Base-by-base conservation (phyloP, 2,888 invertebrate genomes). In the Clusia tigrina region DNA sequence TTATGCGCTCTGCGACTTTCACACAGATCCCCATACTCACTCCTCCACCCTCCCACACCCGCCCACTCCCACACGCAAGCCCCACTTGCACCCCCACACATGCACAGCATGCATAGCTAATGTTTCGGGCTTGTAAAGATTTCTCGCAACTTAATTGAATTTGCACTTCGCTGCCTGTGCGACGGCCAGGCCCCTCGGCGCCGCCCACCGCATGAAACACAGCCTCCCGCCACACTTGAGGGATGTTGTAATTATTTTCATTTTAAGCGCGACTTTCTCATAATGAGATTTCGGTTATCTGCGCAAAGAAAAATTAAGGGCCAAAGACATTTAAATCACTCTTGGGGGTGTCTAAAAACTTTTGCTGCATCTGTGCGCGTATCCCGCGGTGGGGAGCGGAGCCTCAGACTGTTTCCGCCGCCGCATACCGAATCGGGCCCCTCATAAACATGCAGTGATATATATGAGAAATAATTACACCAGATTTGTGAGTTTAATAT, bases 81-180 rank as follows among this genome's bases (percentile, higher is more conserved):
- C 5, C 48, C 5, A 22, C 48, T 48, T 15, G 22, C 32, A n/a
- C 6, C 42, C 10, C 3, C n/a, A 42, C 6, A 42, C 42, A n/a
- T 42, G 42, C 32, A 32, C 32, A 32, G 6, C n/a, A n/a, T n/a
- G n/a, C n/a, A n/a, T n/a, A n/a, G n/a, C n/a, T n/a, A n/a, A 32
- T 12, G 32, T 32, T 12, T 32, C 6, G 6, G 32, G 32, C 32
- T n/a, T n/a, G n/a, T n/a, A n/a, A n/a, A n/a, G n/a, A n/a, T n/a
- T n/a, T 6, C 32, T 42, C 42, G 42, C 22, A 20, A 15, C 48
- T 22, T 48, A 48, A 48, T 48, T 48, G 48, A 48, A 48, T 48
- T 48, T 48, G 48, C 48, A 22, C 20, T 48, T 20, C 5, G 18
- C 22, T n/a, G 42, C n/a, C n/a, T n/a, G 6, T 42, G n/a, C 48